These are phyloP conservation scores for Cantharis rustica DNA, from an alignment of 2,888 invertebrate genomes.

Conservation along the genomic window DNA sequence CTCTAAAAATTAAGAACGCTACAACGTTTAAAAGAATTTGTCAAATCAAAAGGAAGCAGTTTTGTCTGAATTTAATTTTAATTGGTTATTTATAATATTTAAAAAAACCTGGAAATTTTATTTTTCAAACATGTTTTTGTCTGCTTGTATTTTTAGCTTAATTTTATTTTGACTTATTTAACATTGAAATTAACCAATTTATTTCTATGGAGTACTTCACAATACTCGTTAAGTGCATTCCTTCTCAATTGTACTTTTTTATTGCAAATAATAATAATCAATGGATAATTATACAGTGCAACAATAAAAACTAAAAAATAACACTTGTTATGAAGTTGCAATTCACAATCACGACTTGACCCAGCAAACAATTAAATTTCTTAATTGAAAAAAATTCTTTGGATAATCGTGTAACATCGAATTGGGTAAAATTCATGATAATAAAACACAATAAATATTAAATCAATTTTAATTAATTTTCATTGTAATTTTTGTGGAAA, in stretches of 20 bases:
- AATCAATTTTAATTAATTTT: not conserved
- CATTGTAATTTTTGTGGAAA: not conserved
- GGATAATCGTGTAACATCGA: not conserved
- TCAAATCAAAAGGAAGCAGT: too few relatives aligned
- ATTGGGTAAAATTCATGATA: not conserved
- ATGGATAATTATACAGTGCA: not conserved
- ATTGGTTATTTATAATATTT: too few relatives aligned
- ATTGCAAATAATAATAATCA: not conserved
- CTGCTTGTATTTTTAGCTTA: too few relatives aligned
- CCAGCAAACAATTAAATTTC: not conserved
- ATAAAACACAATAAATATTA: not conserved
- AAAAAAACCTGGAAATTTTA: too few relatives aligned
- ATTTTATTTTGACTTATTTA: too few relatives aligned
- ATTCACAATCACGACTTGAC: not conserved
- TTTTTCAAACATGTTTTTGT: too few relatives aligned
- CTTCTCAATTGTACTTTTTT: not conserved
- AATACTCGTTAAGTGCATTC: not conserved
- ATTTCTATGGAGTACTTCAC: too few relatives aligned
- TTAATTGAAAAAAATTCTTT: not conserved
- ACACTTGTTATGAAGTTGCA: not conserved
- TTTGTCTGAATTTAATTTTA: too few relatives aligned
- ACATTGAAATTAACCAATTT: too few relatives aligned
- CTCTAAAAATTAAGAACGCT: too few relatives aligned
- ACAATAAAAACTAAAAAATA: not conserved
- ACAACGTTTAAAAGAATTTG: too few relatives aligned